A percentile compares a stretch with the other conserved stretches of the same genome.
These are phyloP conservation scores for Antheraea assamensis DNA, from an alignment of 2,888 invertebrate species.

Conservation along the genomic window DNA sequence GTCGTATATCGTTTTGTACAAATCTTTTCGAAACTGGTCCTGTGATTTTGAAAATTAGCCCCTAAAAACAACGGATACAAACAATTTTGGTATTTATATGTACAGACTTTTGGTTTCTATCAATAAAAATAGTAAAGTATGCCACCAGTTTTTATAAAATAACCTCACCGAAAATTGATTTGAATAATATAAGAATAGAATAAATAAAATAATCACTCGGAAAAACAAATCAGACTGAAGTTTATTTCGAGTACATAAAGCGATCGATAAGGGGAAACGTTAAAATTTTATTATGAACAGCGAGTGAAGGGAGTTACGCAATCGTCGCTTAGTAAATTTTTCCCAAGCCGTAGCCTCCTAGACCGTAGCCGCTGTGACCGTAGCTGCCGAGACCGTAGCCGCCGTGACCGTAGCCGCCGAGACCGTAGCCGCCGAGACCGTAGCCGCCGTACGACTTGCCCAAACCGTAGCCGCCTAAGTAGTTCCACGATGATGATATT, in stretches of 20 bases:
- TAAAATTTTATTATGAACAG: conserved; percentile 17
- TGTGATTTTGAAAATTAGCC: too few relatives aligned
- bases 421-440: conserved; percentile 30
- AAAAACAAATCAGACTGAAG: conserved; percentile 8
- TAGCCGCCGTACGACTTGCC: conserved; percentile 21
- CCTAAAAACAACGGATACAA: too few relatives aligned
- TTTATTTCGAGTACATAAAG: conserved; percentile 8
- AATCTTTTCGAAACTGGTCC: too few relatives aligned
- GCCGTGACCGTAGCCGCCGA: conserved; percentile 16
- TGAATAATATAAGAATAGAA: neutral
- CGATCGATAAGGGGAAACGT: conserved; percentile 8
- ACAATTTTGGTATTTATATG: too few relatives aligned
- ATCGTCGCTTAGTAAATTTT: conserved; percentile 34
- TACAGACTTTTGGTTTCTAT: neutral
- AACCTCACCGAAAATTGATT: neutral
- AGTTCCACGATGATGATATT: conserved; percentile 22
- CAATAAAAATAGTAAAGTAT: neutral
- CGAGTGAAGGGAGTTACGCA: conserved; percentile 12
- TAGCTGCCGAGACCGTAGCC: conserved; percentile 1
- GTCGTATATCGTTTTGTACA: too few relatives aligned
- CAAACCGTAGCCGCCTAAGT: neutral
- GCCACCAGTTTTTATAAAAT: neutral
- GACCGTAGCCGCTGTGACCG: conserved; percentile 28
- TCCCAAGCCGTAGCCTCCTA: conserved; percentile 30
- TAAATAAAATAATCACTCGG: conserved; percentile 6